These are phyloP conservation scores for Eupithecia subfuscata DNA, from an alignment of 2,888 invertebrate species.

Conservation along the genomic window DNA sequence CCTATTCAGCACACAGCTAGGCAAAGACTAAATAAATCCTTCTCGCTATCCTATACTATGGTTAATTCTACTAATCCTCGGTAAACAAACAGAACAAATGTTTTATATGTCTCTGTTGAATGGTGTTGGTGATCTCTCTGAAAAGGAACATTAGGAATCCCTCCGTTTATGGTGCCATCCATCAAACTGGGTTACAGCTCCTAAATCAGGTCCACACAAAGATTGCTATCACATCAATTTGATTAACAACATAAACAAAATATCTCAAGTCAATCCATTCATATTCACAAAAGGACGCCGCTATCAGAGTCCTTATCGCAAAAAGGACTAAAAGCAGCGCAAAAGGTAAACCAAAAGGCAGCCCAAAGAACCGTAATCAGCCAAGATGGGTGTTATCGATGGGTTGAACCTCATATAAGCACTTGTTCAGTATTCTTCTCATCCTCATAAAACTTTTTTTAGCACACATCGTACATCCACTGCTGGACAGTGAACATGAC, in stretches of 20 bases:
- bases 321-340: slow-evolving; percentile 16
- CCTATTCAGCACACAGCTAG: too few relatives aligned
- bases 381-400: slow-evolving; percentile 42
- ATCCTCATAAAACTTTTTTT: not conserved
- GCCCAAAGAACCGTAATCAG: slow-evolving; percentile 25
- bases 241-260: slow-evolving; percentile 25
- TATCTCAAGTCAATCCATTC: slow-evolving; percentile 23
- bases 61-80: too few relatives aligned
- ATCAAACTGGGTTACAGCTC: not conserved
- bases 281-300: slow-evolving; percentile 30
- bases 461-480: not conserved
- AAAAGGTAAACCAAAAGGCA: slow-evolving; percentile 23
- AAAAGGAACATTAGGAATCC: not conserved
- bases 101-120: too few relatives aligned
- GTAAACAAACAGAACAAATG: too few relatives aligned
- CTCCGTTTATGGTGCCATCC: not conserved
- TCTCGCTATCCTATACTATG: too few relatives aligned
- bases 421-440: not conserved
- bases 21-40: too few relatives aligned
- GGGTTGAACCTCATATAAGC: not conserved
- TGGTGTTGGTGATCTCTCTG: too few relatives aligned
- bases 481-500: not conserved
- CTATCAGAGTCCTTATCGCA: slow-evolving; percentile 31
- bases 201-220: not conserved
- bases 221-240: slow-evolving; percentile 3